phyloP scores from a whole-genome alignment of 2,888 invertebrate species.

The Brachyptera risi region DNA sequence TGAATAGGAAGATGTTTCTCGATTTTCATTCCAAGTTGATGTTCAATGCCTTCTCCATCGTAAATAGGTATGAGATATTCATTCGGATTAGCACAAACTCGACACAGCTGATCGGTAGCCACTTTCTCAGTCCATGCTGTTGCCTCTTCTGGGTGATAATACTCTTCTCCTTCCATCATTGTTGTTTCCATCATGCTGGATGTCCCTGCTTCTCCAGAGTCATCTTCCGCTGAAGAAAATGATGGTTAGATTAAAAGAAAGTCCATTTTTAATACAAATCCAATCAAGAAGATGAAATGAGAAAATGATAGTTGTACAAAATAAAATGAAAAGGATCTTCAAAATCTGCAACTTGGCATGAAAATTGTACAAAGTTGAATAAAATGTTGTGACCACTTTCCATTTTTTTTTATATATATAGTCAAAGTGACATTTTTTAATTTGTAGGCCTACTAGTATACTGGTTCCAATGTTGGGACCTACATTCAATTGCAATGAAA shows the following conservation, averaged over 20 bases:
- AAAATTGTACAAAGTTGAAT: not conserved
- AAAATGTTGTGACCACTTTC: too few species aligned
- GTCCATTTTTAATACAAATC: too few species aligned
- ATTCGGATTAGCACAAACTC: constrained; percentile 53
- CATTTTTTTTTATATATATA: too few species aligned
- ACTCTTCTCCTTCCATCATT: constrained; percentile 34
- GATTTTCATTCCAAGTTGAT: constrained; percentile 58
- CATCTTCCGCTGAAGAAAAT: constrained; percentile 3
- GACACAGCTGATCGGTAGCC: constrained; percentile 44
- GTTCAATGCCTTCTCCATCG: constrained; percentile 56
- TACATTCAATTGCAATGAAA: too few species aligned
- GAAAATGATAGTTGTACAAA: too few species aligned
- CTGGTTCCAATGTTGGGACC: too few species aligned
- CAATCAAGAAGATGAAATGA: too few species aligned
- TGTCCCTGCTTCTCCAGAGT: constrained; percentile 34
- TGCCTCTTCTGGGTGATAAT: constrained; percentile 28
- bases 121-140: constrained; percentile 17
- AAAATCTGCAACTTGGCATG: not conserved
- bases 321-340: not conserved
- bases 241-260: too few species aligned
- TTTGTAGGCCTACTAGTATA: too few species aligned
- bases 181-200: constrained; percentile 35
- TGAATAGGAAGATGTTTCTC: constrained; percentile 59
- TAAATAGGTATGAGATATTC: constrained; percentile 58
- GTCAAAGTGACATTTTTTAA: too few species aligned